Evolutionary conservation across 1,140 invertebrate genomes (phyloP).

Genomic region (Coenobita brevimanus): DNA sequence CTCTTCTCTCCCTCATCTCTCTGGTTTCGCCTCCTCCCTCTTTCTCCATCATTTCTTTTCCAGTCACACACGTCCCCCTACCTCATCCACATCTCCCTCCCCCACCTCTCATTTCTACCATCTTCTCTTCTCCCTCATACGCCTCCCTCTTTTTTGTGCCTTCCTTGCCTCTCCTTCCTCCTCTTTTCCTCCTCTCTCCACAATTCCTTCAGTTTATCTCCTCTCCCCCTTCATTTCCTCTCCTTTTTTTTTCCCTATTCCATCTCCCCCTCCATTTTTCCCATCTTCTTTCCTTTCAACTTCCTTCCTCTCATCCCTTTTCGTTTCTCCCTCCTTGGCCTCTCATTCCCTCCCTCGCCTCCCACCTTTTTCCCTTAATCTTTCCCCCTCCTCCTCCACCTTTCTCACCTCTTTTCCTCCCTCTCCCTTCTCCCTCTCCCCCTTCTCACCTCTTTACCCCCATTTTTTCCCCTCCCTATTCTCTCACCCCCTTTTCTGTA

Average conservation of each 20-base stretch:
- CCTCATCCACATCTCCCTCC: not conserved
- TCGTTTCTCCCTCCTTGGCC: no score
- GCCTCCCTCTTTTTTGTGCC: no score
- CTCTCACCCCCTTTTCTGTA: no score
- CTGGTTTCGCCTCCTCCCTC: not conserved
- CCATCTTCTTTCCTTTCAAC: not conserved
- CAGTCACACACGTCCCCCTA: not conserved
- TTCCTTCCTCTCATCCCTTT: not conserved
- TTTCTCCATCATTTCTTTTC: not conserved
- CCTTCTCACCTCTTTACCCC: no score
- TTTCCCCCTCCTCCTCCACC: not conserved
- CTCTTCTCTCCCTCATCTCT: not conserved
- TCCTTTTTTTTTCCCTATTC: not conserved
- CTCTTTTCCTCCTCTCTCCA: no score
- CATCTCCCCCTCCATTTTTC: no score
- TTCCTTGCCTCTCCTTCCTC: no score
- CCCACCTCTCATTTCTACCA: no score
- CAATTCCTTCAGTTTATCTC: no score
- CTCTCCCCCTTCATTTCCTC: not conserved
- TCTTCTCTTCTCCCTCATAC: no score
- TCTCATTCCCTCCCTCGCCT: not conserved
- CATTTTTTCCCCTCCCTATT: no score
- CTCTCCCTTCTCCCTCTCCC: not conserved
- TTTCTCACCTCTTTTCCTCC: not conserved
- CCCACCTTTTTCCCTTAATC: fast-evolving